Evolutionary conservation across 2,113 vertebrate genomes (phyloP), one percentile per base, ranked within the genome.

Genomic region (Campylomormyrus tamandua): DNA sequence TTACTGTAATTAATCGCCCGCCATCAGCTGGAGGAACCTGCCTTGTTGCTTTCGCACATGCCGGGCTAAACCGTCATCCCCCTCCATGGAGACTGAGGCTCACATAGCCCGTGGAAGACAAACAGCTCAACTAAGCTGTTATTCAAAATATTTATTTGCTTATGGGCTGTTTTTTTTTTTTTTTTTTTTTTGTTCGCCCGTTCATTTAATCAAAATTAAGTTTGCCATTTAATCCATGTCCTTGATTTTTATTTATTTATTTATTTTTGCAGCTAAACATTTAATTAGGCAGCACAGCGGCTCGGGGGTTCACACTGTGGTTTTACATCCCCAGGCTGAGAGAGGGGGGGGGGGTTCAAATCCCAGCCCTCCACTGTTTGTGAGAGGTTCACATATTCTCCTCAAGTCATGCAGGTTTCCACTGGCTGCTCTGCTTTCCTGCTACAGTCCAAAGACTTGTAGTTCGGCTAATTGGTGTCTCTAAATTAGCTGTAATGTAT

Each of bases 61-160:
- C 45, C 7, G 42, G 83, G 74, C 74, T 42, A 42, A 80, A 80
- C 42, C 35, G 15, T 42, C 74, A 17, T 5, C 35, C 5, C 13
- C 5, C 27, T 19, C 35, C 35, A n/a, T n/a, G 42, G 83, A 10
- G 83, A 27, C 45, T 49, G 83, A 49, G 83, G 46, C 21, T 21
- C 19, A 50, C 10, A 24, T n/a, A 27, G 83, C 42, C 24, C 1
- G 24, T 13, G 83, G 24, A 50, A 86, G n/a, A 27, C 31, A 80
- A 50, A 49, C 42, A 19, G 74, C 62, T 31, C 62, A 13, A 31
- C 62, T 39, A 6, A 0, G 74, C 35, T 6, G 4, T 17, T 80
- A 85, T 85, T 85, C 42, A 49, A 85, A 85, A 85, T 49, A 85
- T 85, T 45, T 24, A 85, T 80, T 80, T 80, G 35, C 74, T 80